phyloP scores from a whole-genome alignment of 2,113 vertebrate species.

The Pterophyllum scalare region DNA sequence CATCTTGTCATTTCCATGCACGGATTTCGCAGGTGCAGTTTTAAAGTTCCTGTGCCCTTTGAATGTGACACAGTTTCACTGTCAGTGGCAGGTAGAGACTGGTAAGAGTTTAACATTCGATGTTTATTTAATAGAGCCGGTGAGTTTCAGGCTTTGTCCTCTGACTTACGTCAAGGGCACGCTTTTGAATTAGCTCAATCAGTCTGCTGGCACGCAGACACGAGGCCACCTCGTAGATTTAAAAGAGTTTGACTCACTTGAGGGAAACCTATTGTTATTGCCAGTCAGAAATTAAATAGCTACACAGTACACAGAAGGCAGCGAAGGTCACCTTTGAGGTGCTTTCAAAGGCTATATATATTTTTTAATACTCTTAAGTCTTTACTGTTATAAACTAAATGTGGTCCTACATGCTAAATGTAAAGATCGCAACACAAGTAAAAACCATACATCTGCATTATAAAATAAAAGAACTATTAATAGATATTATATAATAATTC shows the following conservation, averaged over 20 bases:
- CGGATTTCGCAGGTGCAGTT: conserved; percentile 18
- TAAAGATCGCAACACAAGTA: background rate
- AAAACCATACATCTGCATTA: background rate
- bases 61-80: conserved; percentile 23
- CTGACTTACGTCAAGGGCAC: conserved; percentile 20
- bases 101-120: conserved; percentile 2
- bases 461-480: background rate
- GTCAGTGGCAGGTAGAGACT: conserved; percentile 11
- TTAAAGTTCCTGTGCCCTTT: conserved; percentile 41
- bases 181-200: conserved; percentile 25
- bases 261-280: conserved; percentile 22
- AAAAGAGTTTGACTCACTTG: conserved; percentile 1
- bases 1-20: conserved; percentile 6
- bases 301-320: background rate
- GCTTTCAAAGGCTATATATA: background rate
- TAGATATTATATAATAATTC: background rate
- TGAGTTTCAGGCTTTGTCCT: conserved; percentile 29
- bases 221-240: background rate
- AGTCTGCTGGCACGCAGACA: background rate
- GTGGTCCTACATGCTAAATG: background rate
- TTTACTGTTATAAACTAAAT: background rate
- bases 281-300: conserved; percentile 8
- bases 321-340: background rate
- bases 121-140: conserved; percentile 53
- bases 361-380: background rate